Percentiles rank a stretch among this genome's conserved stretches.
These are phyloP conservation scores for Lagorchestes hirsutus DNA, from an alignment of 2,797 vertebrate species.

Conservation along the genomic window DNA sequence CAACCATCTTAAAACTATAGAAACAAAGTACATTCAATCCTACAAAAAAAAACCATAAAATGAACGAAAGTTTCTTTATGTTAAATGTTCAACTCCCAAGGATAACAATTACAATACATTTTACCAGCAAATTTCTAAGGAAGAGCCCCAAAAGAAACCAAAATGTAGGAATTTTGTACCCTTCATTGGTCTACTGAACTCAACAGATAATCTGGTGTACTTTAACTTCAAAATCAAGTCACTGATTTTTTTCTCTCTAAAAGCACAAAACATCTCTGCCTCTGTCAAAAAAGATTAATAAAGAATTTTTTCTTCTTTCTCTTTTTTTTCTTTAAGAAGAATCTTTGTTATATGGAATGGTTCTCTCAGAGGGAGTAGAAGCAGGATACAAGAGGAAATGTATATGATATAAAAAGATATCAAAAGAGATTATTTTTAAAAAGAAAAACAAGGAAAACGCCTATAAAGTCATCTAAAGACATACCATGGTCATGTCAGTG, in stretches of 20 bases:
- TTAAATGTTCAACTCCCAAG: neutral
- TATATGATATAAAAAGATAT: neutral
- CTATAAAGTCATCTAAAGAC: neutral
- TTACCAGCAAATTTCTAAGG: neutral
- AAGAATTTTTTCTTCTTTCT: neutral
- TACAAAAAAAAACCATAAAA: neutral
- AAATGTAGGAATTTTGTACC: neutral
- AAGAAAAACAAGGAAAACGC: neutral
- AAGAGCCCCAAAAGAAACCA: neutral
- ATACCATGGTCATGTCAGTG: neutral
- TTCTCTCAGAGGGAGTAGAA: rapidly evolving
- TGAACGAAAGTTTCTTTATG: neutral
- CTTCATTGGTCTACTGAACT: neutral
- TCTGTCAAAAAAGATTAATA: neutral
- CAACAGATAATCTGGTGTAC: neutral
- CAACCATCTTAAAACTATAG: neutral
- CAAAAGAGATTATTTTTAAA: neutral
- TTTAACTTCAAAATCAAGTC: neutral
- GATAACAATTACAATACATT: neutral
- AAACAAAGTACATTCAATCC: neutral
- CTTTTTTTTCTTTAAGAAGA: neutral
- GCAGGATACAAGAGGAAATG: neutral
- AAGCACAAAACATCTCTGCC: neutral
- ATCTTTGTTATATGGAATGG: neutral
- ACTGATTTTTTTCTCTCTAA: neutral